phyloP scores from a whole-genome alignment of 2,797 vertebrate species.

The Pseudochirops cupreus region DNA sequence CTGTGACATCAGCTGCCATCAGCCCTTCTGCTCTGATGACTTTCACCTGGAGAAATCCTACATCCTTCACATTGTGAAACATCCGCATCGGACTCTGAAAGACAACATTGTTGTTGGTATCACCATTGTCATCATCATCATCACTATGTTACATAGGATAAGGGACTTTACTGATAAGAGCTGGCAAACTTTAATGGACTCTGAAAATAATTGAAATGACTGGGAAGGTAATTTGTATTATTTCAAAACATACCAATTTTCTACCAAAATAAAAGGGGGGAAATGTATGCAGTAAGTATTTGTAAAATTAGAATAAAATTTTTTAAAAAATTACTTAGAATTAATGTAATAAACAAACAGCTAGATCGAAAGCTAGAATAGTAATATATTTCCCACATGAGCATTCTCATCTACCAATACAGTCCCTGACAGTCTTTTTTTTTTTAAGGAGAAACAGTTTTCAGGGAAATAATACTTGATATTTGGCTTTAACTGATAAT shows the following conservation, averaged over 20 bases:
- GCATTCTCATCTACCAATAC: constrained; percentile 14
- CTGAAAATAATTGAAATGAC: background rate
- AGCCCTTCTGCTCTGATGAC: constrained; percentile 97
- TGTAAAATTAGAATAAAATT: background rate
- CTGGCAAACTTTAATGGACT: background rate
- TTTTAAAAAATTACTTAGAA: background rate
- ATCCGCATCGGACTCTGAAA: constrained; percentile 92
- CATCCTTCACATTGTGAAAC: constrained; percentile 95
- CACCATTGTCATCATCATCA: constrained; percentile 43
- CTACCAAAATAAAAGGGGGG: background rate
- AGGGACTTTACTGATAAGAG: constrained; percentile 34
- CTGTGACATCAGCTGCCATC: constrained; percentile 99
- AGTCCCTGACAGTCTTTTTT: constrained; percentile 15
- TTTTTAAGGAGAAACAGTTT: background rate
- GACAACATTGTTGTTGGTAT: constrained; percentile 38
- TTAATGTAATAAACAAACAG: background rate
- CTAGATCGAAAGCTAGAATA: background rate
- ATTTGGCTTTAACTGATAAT: background rate
- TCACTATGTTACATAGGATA: constrained; percentile 43
- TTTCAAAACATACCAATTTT: constrained; percentile 8
- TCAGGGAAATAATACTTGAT: constrained; percentile 5
- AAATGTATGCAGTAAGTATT: background rate
- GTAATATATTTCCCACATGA: background rate
- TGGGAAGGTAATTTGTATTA: constrained; percentile 35
- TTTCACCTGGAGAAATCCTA: constrained; percentile 98